Evolutionary conservation across 2,888 invertebrate genomes (phyloP).

Genomic region (Muschampia plurimacula): DNA sequence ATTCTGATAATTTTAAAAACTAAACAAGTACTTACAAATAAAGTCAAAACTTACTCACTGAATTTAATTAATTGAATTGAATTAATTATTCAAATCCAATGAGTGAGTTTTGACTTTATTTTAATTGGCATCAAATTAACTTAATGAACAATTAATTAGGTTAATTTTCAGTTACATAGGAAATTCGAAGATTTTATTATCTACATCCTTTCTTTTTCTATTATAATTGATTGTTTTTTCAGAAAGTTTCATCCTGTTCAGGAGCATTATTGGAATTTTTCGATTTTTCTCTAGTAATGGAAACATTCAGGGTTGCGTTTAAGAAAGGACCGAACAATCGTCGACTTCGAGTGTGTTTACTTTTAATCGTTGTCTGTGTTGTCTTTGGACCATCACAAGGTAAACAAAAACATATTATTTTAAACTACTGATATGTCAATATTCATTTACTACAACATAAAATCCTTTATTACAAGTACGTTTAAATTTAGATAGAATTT

Average conservation of each 20-base stretch:
- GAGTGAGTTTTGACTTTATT: too few species aligned
- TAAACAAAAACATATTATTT: conserved; percentile 63
- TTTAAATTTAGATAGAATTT: too few species aligned
- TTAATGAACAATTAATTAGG: too few species aligned
- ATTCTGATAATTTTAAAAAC: too few species aligned
- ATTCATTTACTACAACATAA: not conserved
- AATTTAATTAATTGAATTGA: too few species aligned
- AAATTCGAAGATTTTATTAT: too few species aligned
- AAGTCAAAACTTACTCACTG: too few species aligned
- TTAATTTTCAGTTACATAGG: too few species aligned
- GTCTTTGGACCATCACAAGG: conserved; percentile 94
- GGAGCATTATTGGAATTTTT: conserved; percentile 89
- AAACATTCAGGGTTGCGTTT: conserved; percentile 92
- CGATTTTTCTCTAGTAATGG: conserved; percentile 89
- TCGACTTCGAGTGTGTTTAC: conserved; percentile 88
- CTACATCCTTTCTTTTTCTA: not conserved
- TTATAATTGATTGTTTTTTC: conserved; percentile 44
- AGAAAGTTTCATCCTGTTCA: conserved; percentile 53
- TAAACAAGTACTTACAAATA: too few species aligned
- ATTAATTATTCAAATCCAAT: too few species aligned
- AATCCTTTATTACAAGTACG: not conserved
- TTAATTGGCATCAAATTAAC: too few species aligned
- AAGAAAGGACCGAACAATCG: conserved; percentile 90
- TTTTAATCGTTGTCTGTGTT: conserved; percentile 93
- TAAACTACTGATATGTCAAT: not conserved